Base-by-base conservation (phyloP, 2,113 vertebrate species). In the Forbesichthys papilliferus region DNA sequence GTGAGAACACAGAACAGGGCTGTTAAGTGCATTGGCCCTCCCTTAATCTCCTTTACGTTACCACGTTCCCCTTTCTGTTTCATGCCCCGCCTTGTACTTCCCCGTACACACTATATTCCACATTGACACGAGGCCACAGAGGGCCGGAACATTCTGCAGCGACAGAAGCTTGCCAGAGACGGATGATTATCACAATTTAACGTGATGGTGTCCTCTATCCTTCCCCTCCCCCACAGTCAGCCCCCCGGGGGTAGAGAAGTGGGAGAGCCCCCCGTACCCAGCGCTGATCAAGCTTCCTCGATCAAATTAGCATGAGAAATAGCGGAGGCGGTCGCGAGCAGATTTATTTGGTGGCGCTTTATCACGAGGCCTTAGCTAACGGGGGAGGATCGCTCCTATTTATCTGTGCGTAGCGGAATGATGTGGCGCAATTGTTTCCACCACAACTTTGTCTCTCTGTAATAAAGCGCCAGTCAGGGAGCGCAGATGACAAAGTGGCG, bases 261-360 rank as follows among this genome's bases (percentile, higher is more conserved):
- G 78, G 67, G 68, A 78, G 85, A 84, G 46, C 73, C 70, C 77
- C 27, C 27, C 27, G 27, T 64, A 72, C 69, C 73, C 73, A 76
- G 79, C 65, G 70, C 73, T 69, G 77, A 85, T 80, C 42, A 58
- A 73, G 84, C 80, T 34, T 86, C 87, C 82, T 89, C 87, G 83
- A 88, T 91, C 90, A 88, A 87, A 90, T 91, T 84, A 89, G 73
- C 75, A 69, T 86, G 86, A 89, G 79, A 54, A 75, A 88, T 86
- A 68, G 81, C 80, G 73, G 76, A 76, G 74, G 66, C 73, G 76
- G 82, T 67, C 74, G 75, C 71, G 75, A 68, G 70, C 79, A 66
- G 75, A 86, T 90, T 88, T 69, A 86, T 90, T 89, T 88, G 79
- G 89, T 85, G 88, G 87, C 87, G 89, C 74, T 89, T 91, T 90